Evolutionary conservation across 2,113 vertebrate species (phyloP).

Genomic region (Dicentrarchus labrax): DNA sequence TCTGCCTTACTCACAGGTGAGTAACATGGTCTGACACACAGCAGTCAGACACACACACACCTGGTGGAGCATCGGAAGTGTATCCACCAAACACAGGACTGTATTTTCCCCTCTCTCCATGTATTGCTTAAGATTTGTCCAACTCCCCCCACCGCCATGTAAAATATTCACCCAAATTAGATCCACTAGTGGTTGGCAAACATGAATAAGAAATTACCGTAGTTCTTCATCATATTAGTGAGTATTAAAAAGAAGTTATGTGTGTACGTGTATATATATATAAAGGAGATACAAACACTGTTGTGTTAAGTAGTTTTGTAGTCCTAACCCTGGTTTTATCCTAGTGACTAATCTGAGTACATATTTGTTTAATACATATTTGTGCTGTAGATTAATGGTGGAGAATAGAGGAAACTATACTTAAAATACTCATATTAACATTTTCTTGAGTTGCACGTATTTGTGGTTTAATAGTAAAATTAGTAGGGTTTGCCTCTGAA

Average conservation of each 20-base stretch:
- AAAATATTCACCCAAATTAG: background rate
- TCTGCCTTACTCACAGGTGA: constrained; percentile 67
- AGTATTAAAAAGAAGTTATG: background rate
- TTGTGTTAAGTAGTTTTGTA: background rate
- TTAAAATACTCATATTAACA: too few species aligned
- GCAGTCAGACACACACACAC: constrained; percentile 11
- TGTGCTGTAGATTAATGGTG: too few species aligned
- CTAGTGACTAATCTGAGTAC: too few species aligned
- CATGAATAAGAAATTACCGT: background rate
- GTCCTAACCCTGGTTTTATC: background rate
- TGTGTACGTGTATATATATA: background rate
- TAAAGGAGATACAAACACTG: too few species aligned
- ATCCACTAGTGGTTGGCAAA: background rate
- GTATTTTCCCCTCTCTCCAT: background rate
- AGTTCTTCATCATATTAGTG: background rate
- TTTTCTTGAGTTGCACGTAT: too few species aligned
- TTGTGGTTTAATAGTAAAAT: too few species aligned
- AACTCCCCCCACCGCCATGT: background rate
- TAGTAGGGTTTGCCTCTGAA: too few species aligned
- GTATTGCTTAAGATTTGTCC: background rate
- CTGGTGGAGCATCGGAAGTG: background rate
- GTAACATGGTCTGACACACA: constrained; percentile 39
- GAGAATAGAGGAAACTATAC: too few species aligned
- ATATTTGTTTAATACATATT: too few species aligned
- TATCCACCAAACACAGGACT: background rate